Evolutionary conservation across 1,140 invertebrate species (phyloP).

Genomic region (Drosophila nigrodunni): DNA sequence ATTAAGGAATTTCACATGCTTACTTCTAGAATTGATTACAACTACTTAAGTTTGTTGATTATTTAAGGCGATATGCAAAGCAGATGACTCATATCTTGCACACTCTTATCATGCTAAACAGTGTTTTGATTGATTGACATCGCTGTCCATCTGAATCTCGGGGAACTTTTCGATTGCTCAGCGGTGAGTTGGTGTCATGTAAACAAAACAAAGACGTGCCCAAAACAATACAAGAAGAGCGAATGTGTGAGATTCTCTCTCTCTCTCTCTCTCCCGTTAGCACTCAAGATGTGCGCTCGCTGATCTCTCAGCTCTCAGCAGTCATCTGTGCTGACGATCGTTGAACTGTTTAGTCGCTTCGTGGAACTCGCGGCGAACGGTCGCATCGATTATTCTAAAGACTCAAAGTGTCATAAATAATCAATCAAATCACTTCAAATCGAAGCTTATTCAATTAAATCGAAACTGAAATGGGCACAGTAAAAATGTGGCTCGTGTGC

Average conservation of each 20-base stretch:
- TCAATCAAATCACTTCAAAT: neutral
- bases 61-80: neutral
- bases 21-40: neutral
- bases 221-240: neutral
- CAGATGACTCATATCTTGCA: neutral
- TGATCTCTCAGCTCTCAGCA: neutral
- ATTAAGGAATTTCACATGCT: neutral
- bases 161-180: constrained; percentile 31
- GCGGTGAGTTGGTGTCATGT: constrained; percentile 22
- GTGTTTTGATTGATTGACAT: constrained; percentile 54
- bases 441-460: neutral
- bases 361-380: constrained; percentile 40
- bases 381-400: constrained; percentile 17
- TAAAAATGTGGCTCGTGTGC: constrained; percentile 5
- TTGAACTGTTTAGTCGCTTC: constrained; percentile 38
- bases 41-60: neutral
- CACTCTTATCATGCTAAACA: constrained; percentile 17
- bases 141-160: constrained; percentile 17
- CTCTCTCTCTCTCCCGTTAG: neutral
- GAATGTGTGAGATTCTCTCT: neutral
- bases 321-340: neutral
- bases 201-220: constrained; percentile 52
- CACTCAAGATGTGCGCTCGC: constrained; percentile 15
- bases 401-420: neutral
- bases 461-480: constrained; percentile 9